Evolutionary conservation across 2,888 invertebrate genomes (phyloP), one percentile per base, ranked within the genome.

Genomic region (Pedicia rivosa): DNA sequence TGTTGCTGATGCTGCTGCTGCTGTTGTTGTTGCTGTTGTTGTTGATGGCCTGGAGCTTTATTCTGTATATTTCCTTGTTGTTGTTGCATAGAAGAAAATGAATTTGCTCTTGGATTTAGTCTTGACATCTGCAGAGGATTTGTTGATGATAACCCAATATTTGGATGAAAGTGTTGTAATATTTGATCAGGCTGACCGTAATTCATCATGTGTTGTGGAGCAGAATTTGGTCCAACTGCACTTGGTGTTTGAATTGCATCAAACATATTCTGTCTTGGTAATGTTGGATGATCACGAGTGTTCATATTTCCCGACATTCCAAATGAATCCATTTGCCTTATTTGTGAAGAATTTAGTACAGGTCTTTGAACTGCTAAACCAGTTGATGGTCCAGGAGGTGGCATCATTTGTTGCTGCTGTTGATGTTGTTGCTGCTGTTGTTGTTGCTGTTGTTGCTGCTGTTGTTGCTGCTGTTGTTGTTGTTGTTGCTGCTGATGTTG

Each of bases 91-190:
- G 46, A 37, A 17, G 44, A 36, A 54, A 83, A 86, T 50, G 80
- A 79, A 1, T 83, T 81, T 4, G 83, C 82, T 47, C 83, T 74
- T 1, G 83, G 81, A 59, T 86, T 87, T 27, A 86, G 64, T 38
- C 81, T 70, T 27, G 77, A 74, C 62, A 70, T 68, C 36, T 63
- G 66, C 41, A 69, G 65, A 14, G 67, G 62, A 41, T 47, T 50
- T 15, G 44, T 25, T 26, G 22, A 19, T 22, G 29, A 19, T 36
- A 28, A 4, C 14, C 27, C 24, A 9, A 42, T 39, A 12, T 46
- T 48, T 32, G 43, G 45, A 44, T 45, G 50, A 35, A 35, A 47
- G 9, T 42, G 43, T 33, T 42, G 49, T 19, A 42, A 46, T 36
- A 46, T 40, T 17, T 37, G 43, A 33, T 41, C 45, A 41, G 39